Conservation (phyloP, 2,888 invertebrate genomes). For the Cremastinae sp. region DNA sequence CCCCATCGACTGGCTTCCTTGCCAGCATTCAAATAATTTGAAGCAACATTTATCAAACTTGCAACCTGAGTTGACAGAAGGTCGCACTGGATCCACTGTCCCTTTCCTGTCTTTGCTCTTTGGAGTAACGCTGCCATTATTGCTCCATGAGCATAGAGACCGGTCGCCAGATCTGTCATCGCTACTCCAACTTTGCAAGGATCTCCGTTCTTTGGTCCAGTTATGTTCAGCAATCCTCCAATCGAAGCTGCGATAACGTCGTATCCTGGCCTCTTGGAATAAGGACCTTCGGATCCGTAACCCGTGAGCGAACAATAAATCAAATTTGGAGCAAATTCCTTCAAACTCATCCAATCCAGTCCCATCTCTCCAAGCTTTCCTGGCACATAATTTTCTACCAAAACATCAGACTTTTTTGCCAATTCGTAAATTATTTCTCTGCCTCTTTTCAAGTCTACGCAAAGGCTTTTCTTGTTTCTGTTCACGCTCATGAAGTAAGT, state of each 20-base stretch:
- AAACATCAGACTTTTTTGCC: slow-evolving; percentile 89
- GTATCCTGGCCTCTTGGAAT: slow-evolving; percentile 93
- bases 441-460: slow-evolving; percentile 91
- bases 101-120: slow-evolving; percentile 87
- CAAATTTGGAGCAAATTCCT: slow-evolving; percentile 86
- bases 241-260: slow-evolving; percentile 97
- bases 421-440: slow-evolving; percentile 86
- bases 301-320: slow-evolving; percentile 97
- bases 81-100: slow-evolving; percentile 96
- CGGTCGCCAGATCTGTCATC: slow-evolving; percentile 95
- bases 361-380: slow-evolving; percentile 90
- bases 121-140: slow-evolving; percentile 94
- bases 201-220: slow-evolving; percentile 90
- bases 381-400: slow-evolving; percentile 97
- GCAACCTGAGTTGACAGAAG: slow-evolving; percentile 96
- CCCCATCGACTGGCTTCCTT: slow-evolving; percentile 91
- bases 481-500: slow-evolving; percentile 94
- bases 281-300: slow-evolving; percentile 94
- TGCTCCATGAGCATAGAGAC: slow-evolving; percentile 96
- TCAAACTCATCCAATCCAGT: slow-evolving; percentile 90
- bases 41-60: slow-evolving; percentile 92
- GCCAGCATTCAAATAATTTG: slow-evolving; percentile 93
- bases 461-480: slow-evolving; percentile 96
- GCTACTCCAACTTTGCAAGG: slow-evolving; percentile 97
- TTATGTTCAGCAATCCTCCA: slow-evolving; percentile 94